Evolutionary conservation across 2,888 invertebrate genomes (phyloP), one percentile per base, ranked within the genome.

Genomic region (Yponomeuta plumbellus): DNA sequence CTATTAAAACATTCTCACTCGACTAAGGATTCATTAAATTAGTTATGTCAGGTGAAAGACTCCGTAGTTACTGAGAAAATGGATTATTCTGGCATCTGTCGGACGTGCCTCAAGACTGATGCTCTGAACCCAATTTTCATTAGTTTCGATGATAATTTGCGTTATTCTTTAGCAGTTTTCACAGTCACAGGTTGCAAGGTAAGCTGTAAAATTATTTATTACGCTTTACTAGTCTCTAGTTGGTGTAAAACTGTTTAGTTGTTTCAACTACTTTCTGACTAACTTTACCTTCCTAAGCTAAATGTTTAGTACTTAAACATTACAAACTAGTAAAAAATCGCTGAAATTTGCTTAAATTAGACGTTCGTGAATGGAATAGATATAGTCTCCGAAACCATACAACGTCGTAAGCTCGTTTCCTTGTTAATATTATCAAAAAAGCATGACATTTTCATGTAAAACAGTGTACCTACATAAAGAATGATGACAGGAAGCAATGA

Each of bases 121-220:
- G 67, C 68, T 40, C 71, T 80, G 58, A 70, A 68, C 57, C 78
- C 80, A 0, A 80, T 83, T 67, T 81, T 81, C 66, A 52, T 67
- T 3, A 69, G 69, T 61, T 52, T 69, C 3, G 66, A 68, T 0
- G 69, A 74, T 23, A 65, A 71, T n/a, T 64, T 66, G 17, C 66
- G 39, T 0, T 75, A 75, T 69, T 71, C 76, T 4, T 67, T 66
- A 11, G 70, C 70, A 44, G 69, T 83, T 40, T 73, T 66, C 10
- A 67, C 70, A 8, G 70, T 74, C n/a, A 76, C 78, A 22, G 81
- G 82, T 10, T 21, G 80, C 4, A 76, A 76, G 76, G 84, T 82
- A 64, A 58, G 65, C 62, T 6, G 22, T 34, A 40, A 23, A 63
- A 20, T n/a, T 2, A 13, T 62, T 20, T 21, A n/a, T 40, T 59